phyloP scores from a whole-genome alignment of 2,888 invertebrate species.

The Pyrrhosoma nymphula region DNA sequence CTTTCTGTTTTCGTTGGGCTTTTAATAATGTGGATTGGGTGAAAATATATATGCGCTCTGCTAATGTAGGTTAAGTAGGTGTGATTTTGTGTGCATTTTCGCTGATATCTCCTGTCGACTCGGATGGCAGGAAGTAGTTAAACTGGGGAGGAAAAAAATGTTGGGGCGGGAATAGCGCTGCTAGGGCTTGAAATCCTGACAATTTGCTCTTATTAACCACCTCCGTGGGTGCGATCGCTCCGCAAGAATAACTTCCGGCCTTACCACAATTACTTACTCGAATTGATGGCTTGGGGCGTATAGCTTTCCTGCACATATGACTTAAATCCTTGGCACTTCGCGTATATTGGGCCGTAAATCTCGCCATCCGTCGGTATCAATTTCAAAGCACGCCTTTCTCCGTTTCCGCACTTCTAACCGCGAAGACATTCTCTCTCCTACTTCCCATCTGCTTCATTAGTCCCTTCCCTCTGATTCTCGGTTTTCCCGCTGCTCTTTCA shows the following conservation, averaged over 20 bases:
- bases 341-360: constrained; percentile 11
- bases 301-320: constrained; percentile 6
- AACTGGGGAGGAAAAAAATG: too few relatives aligned
- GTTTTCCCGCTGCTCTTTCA: too few relatives aligned
- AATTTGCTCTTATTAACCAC: neutral
- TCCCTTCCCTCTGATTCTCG: neutral
- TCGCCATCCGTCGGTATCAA: constrained; percentile 1
- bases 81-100: too few relatives aligned
- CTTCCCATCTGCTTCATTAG: neutral
- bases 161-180: neutral
- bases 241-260: neutral
- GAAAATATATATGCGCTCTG: too few relatives aligned
- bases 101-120: too few relatives aligned
- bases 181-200: neutral
- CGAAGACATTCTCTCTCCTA: neutral
- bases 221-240: neutral
- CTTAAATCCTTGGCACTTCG: constrained; percentile 30
- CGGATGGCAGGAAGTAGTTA: too few relatives aligned
- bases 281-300: neutral
- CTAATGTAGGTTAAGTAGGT: too few relatives aligned
- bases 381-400: neutral
- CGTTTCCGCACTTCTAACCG: neutral
- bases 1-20: too few relatives aligned
- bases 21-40: too few relatives aligned
- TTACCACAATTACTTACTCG: neutral